Evolutionary conservation across 2,888 invertebrate species (phyloP).

Genomic region (Colletes collaris): DNA sequence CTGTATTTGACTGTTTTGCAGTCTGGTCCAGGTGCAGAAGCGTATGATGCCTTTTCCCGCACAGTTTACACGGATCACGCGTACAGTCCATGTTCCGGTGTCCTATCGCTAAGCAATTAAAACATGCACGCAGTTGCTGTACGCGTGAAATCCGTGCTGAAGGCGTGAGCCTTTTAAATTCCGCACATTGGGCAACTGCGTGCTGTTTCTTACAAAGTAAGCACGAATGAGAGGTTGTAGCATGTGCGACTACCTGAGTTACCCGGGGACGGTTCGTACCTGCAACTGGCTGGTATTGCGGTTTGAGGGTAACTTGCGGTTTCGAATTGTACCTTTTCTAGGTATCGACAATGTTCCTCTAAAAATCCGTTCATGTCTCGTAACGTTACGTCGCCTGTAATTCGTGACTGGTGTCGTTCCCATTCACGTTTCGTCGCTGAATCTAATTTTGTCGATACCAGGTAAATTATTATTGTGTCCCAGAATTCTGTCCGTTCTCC

Average conservation of each 20-base stretch:
- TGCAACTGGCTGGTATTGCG: neutral
- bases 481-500: neutral
- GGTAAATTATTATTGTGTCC: conserved; percentile 1
- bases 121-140: neutral
- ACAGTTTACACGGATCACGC: neutral
- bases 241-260: neutral
- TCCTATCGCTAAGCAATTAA: neutral
- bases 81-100: neutral
- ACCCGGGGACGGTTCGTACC: neutral
- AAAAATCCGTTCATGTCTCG: neutral
- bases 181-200: neutral
- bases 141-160: neutral
- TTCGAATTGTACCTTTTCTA: neutral
- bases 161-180: neutral
- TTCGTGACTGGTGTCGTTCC: neutral
- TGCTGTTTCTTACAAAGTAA: neutral
- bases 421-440: neutral
- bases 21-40: neutral
- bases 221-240: neutral
- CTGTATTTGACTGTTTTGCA: too few species aligned
- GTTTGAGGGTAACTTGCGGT: neutral
- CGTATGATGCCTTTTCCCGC: neutral
- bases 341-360: neutral
- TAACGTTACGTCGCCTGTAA: neutral
- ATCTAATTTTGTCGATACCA: neutral